phyloP scores from a whole-genome alignment of 2,113 vertebrate genomes.

The Miniopterus natalensis region DNA sequence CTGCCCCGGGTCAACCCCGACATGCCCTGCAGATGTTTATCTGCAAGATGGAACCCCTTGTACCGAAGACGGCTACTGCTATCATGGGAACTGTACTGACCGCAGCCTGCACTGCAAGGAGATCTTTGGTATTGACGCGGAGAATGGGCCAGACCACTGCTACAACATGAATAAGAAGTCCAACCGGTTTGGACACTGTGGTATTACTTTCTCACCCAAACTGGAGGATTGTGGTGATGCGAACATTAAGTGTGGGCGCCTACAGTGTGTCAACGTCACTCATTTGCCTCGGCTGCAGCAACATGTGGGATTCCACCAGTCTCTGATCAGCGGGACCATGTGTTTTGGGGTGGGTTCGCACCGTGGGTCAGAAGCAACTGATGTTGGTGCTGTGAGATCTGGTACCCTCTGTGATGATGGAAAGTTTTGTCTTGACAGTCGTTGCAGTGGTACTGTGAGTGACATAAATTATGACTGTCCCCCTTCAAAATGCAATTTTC shows the following conservation, averaged over 20 bases:
- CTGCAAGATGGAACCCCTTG: conserved; percentile 91
- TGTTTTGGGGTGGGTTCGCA: conserved; percentile 83
- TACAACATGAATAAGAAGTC: conserved; percentile 80
- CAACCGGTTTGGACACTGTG: conserved; percentile 78
- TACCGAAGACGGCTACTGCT: conserved; percentile 88
- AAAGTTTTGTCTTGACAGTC: conserved; percentile 69
- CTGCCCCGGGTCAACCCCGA: conserved; percentile 85
- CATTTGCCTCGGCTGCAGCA: conserved; percentile 71
- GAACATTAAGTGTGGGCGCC: conserved; percentile 76
- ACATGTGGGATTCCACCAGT: conserved; percentile 80
- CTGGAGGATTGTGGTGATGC: too few species aligned
- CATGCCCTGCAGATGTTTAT: conserved; percentile 88
- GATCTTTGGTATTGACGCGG: conserved; percentile 88
- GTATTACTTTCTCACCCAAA: too few species aligned
- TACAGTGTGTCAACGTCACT: conserved; percentile 82
- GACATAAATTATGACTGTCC: conserved; percentile 72
- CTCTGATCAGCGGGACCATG: background rate
- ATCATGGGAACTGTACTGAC: conserved; percentile 90
- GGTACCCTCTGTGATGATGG: conserved; percentile 64
- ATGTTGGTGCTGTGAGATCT: conserved; percentile 74
- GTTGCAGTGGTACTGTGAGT: background rate
- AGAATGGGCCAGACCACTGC: background rate
- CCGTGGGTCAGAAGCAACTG: fast-evolving
- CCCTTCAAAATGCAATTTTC: conserved; percentile 58
- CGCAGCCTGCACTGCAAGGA: conserved; percentile 87